A percentile compares a stretch with the other conserved stretches of the same genome.
Conservation (phyloP, 2,888 invertebrate species). For the Synergus gifuensis region DNA sequence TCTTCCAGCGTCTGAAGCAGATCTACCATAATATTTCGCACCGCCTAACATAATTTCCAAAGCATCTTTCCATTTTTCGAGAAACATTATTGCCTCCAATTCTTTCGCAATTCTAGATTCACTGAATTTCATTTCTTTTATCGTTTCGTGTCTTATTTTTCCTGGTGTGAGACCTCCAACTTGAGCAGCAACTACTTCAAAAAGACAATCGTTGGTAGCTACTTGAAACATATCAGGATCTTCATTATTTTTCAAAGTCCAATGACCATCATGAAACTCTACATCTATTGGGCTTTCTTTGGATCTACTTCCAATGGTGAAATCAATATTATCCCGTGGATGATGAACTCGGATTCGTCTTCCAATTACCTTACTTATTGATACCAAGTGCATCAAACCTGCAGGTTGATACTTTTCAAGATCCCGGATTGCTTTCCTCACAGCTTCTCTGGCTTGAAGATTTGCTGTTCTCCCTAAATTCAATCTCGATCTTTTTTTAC, state of each 20-base stretch:
- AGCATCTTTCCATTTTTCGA: constrained; percentile 46
- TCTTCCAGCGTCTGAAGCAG: constrained; percentile 49
- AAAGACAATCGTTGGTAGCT: constrained; percentile 64
- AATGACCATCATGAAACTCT: constrained; percentile 59
- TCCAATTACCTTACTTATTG: background rate
- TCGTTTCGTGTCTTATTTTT: constrained; percentile 51
- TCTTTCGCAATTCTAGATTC: constrained; percentile 45
- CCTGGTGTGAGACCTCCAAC: constrained; percentile 45
- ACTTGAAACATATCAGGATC: constrained; percentile 51
- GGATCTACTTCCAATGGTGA: background rate
- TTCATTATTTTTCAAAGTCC: constrained; percentile 54
- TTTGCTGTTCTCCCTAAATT: background rate
- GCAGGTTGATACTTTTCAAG: background rate
- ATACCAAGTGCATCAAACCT: background rate
- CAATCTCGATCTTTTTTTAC: background rate
- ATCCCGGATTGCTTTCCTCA: background rate
- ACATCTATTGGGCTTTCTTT: background rate
- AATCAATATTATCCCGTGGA: background rate
- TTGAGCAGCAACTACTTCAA: constrained; percentile 61
- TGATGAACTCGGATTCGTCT: background rate
- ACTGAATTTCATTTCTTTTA: constrained; percentile 46
- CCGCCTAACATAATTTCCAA: constrained; percentile 61
- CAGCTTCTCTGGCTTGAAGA: background rate
- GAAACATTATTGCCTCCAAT: constrained; percentile 47
- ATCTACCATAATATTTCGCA: constrained; percentile 60